Base-by-base conservation (phyloP, 1,140 invertebrate species). In the Drosophila kepulauana region DNA sequence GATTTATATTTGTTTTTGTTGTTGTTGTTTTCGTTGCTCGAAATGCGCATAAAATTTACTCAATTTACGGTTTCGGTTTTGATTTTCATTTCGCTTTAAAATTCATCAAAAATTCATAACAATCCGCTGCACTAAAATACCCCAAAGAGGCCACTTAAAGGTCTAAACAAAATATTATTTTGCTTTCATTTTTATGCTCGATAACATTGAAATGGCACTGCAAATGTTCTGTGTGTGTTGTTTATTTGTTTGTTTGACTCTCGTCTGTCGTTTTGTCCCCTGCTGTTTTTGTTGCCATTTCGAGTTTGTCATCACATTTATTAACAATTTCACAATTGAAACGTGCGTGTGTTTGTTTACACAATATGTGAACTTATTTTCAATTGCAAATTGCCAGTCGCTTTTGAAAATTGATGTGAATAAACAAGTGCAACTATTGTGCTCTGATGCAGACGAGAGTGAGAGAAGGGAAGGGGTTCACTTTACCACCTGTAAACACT, bases 31-130 rank as follows among this genome's bases (percentile, higher is more conserved):
- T 20, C 13, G 33, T 54, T 52, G 35, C 28, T 7, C 49, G 35
- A 45, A 49, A 54, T 62, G 72, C 61, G 61, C 73, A 71, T 71
- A 59, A 75, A 65, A 65, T 75, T 30, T 64, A 58, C 58, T 25
- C 58, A 61, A 62, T 45, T 64, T 64, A 46, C 63, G 28, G 45
- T 35, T 71, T 65, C 33, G 11, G 16, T 65, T 82, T 70, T 33
- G 51, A 49, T 78, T 85, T 69, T 85, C 75, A 85, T 85, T 78
- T 86, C 67, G 49, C 75, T 62, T 75, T 57, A 58, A 62, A 74
- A 45, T 61, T 15, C 59, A 78, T 63, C 68, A 78, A 69, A 82
- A 82, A 87, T 86, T 79, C 82, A 82, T 73, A 66, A 68, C 75
- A 63, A 70, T 82, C 48, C 72, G 41, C 52, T 63, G 46, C 76